phyloP scores from a whole-genome alignment of 2,113 vertebrate genomes.

The Ctenodactylus gundi region DNA sequence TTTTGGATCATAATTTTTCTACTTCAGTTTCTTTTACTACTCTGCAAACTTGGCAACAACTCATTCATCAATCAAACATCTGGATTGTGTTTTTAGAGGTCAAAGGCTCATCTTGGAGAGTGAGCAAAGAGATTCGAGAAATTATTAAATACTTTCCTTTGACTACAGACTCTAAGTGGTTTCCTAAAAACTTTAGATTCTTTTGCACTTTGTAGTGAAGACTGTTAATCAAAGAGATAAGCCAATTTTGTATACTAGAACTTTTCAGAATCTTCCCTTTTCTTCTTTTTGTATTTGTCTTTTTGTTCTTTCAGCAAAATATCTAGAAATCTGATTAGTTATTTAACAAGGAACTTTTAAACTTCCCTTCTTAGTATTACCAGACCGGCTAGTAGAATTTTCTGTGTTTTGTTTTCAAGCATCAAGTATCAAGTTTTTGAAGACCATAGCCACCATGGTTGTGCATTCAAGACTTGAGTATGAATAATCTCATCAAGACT shows the following conservation, averaged over 20 bases:
- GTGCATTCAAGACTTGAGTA: constrained; percentile 38
- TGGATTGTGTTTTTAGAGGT: constrained; percentile 20
- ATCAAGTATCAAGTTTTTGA: constrained; percentile 56
- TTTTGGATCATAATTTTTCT: neutral
- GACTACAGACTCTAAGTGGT: neutral
- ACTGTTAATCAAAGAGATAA: constrained; percentile 34
- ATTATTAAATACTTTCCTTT: constrained; percentile 39
- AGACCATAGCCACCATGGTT: constrained; percentile 45
- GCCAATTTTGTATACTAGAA: neutral
- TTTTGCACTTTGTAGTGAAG: neutral
- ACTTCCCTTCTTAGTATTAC: neutral
- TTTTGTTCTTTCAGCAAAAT: neutral
- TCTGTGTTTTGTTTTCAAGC: constrained; percentile 67
- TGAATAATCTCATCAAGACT: constrained; percentile 58
- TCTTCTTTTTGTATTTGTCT: neutral
- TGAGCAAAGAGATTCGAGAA: neutral
- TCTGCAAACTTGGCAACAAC: neutral
- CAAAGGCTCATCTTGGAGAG: neutral
- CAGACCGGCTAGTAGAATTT: constrained; percentile 50
- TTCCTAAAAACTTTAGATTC: constrained; percentile 22
- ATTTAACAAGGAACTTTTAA: constrained; percentile 37
- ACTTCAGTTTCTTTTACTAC: neutral
- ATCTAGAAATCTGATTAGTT: constrained; percentile 27
- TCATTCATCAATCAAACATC: neutral
- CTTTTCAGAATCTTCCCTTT: neutral